Conservation (phyloP, 2,888 invertebrate genomes). For the Ormyrus labotus region DNA sequence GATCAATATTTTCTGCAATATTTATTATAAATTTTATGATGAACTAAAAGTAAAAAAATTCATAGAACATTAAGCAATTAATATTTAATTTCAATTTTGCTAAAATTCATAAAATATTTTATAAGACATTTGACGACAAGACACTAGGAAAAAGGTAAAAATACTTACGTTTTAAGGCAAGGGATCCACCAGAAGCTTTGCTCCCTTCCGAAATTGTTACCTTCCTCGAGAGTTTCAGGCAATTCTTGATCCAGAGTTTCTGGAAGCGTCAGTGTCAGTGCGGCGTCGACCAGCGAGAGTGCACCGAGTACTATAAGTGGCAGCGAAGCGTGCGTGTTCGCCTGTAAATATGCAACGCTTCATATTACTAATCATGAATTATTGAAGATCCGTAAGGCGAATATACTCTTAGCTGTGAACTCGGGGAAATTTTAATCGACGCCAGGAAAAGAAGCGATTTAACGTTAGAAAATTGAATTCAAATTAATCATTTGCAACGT, state of each 20-base stretch:
- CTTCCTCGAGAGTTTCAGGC: slow-evolving; percentile 90
- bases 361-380: no score
- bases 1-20: background rate
- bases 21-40: background rate
- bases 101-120: no score
- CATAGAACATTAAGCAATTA: background rate
- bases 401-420: no score
- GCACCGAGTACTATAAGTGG: slow-evolving; percentile 87
- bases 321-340: slow-evolving; percentile 71
- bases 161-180: slow-evolving; percentile 68
- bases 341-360: slow-evolving; percentile 60
- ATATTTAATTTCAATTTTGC: background rate
- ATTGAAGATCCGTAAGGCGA: no score
- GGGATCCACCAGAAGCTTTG: slow-evolving; percentile 91
- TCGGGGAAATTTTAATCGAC: no score
- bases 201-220: slow-evolving; percentile 88
- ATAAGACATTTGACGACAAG: no score
- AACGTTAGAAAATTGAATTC: no score
- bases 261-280: slow-evolving; percentile 86
- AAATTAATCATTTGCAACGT: no score
- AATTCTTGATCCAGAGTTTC: slow-evolving; percentile 92
- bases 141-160: background rate
- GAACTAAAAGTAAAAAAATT: slow-evolving; percentile 3
- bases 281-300: slow-evolving; percentile 85
- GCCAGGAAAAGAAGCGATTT: no score